Base-by-base conservation (phyloP, 1,140 invertebrate species). In the Vollenhovia emeryi region DNA sequence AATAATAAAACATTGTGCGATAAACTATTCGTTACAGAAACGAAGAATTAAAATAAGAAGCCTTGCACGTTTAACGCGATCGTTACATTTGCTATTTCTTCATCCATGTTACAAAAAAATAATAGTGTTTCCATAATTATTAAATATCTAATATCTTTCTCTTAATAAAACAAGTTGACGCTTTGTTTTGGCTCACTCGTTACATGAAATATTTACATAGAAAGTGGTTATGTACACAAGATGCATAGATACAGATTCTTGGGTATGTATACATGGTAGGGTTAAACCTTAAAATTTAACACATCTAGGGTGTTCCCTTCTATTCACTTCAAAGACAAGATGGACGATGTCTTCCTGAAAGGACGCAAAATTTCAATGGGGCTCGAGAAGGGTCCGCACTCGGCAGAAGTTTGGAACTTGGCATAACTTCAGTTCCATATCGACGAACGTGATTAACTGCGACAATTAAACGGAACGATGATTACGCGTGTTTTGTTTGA, bases 301-400 rank as follows among this genome's bases (percentile, higher is more conserved):
- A 92, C 92, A 87, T 91, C 83, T 86, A 85, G 84, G 82, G 75
- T 88, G 62, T 83, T 86, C 80, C 90, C 87, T 84, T 86, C 88
- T 91, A 92, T 92, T 92, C 90, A 89, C 59, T 83, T 62, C 71
- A 40, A 57, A 74, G 85, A 87, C 86, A 92, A 93, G 92, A 93
- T 93, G 89, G 92, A 92, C 91, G 92, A 91, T 88, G 88, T 91
- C 87, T 92, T 91, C 87, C 91, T 91, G 89, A 92, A 92, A 91
- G 91, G 87, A 88, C 89, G 87, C 86, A 91, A 91, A 92, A 92
- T 92, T 93, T 93, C 92, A 92, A 92, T 92, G 86, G 91, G 59
- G 55, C 87, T 92, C 64, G 85, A 75, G 89, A 91, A 90, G 90
- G 86, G 91, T 88, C 57, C 24, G 57, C 3, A 76, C 55, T 45